Conservation (phyloP, 2,888 invertebrate genomes). For the Malthinus flaveolus region DNA sequence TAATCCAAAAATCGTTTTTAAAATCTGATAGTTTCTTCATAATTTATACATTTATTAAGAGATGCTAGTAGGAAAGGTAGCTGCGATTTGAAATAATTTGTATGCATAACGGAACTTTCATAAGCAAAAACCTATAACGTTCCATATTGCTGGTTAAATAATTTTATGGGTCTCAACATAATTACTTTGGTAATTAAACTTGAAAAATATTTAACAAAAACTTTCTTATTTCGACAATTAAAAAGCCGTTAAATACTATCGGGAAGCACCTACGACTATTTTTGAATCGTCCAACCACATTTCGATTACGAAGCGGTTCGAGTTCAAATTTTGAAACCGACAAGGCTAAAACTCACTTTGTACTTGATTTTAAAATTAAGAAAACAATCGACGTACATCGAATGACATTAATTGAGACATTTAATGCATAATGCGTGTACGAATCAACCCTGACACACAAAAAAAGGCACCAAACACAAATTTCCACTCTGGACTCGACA, state of each 20-base stretch:
- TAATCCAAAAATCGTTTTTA: neutral
- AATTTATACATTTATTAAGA: neutral
- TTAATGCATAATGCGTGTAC: neutral
- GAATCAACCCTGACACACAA: slow-evolving; percentile 17
- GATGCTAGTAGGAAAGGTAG: too few relatives aligned
- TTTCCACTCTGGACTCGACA: slow-evolving; percentile 7
- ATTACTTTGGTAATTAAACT: too few relatives aligned
- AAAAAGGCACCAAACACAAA: neutral
- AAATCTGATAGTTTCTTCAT: neutral
- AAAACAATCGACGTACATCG: neutral
- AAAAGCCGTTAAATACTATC: too few relatives aligned
- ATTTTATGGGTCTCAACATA: neutral
- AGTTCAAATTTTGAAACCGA: too few relatives aligned
- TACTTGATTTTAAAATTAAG: too few relatives aligned
- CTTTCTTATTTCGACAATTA: too few relatives aligned
- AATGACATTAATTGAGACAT: neutral
- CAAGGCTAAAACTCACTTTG: too few relatives aligned
- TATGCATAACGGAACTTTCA: slow-evolving; percentile 6
- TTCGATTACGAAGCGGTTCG: too few relatives aligned
- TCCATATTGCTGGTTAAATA: slow-evolving; percentile 5
- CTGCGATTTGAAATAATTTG: neutral
- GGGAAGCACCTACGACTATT: too few relatives aligned
- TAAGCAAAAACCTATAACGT: slow-evolving; percentile 1
- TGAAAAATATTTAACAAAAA: too few relatives aligned
- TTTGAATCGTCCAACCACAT: too few relatives aligned